phyloP scores from a whole-genome alignment of 2,113 vertebrate genomes.

The Lycaon pictus region DNA sequence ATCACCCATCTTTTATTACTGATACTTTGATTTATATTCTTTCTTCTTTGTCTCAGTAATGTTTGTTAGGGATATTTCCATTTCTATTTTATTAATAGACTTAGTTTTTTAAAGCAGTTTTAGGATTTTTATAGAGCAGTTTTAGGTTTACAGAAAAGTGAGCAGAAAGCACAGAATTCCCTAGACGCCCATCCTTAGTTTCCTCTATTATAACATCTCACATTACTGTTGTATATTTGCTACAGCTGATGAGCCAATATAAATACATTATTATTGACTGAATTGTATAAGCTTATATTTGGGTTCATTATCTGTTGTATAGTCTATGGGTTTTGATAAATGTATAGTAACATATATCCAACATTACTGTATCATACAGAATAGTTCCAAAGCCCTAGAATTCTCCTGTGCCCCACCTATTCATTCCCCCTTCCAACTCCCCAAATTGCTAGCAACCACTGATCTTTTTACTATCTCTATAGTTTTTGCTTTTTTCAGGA shows the following conservation, averaged over 20 bases:
- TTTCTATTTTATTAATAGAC: background rate
- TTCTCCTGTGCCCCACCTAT: background rate
- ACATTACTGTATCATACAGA: background rate
- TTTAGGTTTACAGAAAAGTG: background rate
- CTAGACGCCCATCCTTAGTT: background rate
- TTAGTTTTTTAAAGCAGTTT: background rate
- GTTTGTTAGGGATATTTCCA: background rate
- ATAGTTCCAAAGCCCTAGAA: background rate
- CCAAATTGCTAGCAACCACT: background rate
- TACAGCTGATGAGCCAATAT: background rate
- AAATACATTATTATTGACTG: background rate
- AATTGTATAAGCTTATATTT: background rate
- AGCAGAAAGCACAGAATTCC: background rate
- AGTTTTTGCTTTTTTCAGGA: background rate
- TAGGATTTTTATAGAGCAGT: background rate
- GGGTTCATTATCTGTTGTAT: background rate
- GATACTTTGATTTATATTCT: background rate
- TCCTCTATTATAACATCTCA: background rate
- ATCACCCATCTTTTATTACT: background rate
- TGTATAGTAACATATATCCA: background rate
- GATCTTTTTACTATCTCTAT: background rate
- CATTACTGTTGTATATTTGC: background rate
- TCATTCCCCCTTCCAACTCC: background rate
- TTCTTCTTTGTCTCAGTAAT: background rate
- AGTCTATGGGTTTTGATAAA: background rate